Conservation (phyloP, 2,888 invertebrate genomes). For the Portevinia maculata region DNA sequence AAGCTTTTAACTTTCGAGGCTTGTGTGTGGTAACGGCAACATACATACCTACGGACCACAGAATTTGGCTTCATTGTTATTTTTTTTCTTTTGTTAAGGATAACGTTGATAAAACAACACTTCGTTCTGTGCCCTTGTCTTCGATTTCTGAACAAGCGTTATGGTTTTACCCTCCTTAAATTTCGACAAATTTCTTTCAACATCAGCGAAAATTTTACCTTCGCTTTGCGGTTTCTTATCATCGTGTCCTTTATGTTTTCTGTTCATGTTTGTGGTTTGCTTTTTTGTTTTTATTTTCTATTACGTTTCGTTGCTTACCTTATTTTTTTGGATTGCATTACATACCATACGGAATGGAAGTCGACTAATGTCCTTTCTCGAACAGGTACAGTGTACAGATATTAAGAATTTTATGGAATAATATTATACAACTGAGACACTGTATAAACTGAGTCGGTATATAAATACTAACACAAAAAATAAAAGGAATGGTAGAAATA, state of each 20-base stretch:
- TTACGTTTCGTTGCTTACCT: background rate
- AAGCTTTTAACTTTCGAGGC: slow-evolving; percentile 52
- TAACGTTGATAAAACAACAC: slow-evolving; percentile 19
- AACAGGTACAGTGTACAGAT: slow-evolving; percentile 34
- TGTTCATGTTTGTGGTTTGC: slow-evolving; percentile 1
- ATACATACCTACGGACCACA: slow-evolving; percentile 23
- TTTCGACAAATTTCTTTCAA: slow-evolving; percentile 21
- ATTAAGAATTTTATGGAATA: background rate
- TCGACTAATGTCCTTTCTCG: slow-evolving; percentile 32
- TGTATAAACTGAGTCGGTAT: too few species aligned
- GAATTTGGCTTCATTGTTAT: slow-evolving; percentile 13
- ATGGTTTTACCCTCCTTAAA: slow-evolving; percentile 5
- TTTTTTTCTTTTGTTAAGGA: slow-evolving; percentile 26
- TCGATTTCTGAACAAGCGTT: background rate
- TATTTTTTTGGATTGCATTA: slow-evolving; percentile 1
- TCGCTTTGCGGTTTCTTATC: slow-evolving; percentile 18
- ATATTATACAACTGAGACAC: background rate
- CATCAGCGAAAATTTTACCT: slow-evolving; percentile 27
- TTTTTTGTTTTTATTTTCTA: background rate
- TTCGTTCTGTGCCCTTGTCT: background rate
- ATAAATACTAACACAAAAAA: background rate
- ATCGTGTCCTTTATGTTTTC: slow-evolving; percentile 4
- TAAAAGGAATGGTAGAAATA: background rate
- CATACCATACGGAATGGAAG: background rate
- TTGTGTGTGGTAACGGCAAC: slow-evolving; percentile 26